phyloP scores from a whole-genome alignment of 1,140 invertebrate species.

The Ylistrum balloti region DNA sequence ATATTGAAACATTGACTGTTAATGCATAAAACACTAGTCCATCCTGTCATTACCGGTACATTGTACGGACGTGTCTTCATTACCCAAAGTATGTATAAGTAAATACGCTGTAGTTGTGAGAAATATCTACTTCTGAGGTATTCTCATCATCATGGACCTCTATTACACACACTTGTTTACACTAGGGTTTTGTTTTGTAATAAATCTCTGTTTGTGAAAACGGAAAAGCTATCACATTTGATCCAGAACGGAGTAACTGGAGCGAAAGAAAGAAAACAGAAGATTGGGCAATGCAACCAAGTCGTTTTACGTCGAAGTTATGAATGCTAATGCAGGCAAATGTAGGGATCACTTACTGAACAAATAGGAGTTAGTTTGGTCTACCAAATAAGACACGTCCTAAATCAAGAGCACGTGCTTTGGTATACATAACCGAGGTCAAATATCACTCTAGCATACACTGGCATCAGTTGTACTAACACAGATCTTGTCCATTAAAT shows the following conservation, averaged over 20 bases:
- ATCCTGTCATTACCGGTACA: no score
- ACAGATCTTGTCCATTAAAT: no score
- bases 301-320: background rate
- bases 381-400: background rate
- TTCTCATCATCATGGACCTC: background rate
- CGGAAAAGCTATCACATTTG: background rate
- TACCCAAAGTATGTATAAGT: background rate
- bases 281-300: no score
- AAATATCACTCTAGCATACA: no score
- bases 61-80: slow-evolving; percentile 16
- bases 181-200: background rate
- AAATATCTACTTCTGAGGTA: background rate
- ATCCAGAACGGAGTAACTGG: background rate
- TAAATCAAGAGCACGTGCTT: no score
- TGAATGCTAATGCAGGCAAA: background rate
- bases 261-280: background rate
- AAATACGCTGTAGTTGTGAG: background rate
- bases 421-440: no score
- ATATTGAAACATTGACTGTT: no score
- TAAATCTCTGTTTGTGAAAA: background rate
- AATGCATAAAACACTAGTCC: no score
- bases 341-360: background rate
- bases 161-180: background rate
- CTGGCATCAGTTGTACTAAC: no score
- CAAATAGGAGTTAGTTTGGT: background rate